Percentiles rank a stretch among this genome's conserved stretches.
These are phyloP conservation scores for Crocallis elinguaria DNA, from an alignment of 2,888 invertebrate genomes.

Conservation along the genomic window DNA sequence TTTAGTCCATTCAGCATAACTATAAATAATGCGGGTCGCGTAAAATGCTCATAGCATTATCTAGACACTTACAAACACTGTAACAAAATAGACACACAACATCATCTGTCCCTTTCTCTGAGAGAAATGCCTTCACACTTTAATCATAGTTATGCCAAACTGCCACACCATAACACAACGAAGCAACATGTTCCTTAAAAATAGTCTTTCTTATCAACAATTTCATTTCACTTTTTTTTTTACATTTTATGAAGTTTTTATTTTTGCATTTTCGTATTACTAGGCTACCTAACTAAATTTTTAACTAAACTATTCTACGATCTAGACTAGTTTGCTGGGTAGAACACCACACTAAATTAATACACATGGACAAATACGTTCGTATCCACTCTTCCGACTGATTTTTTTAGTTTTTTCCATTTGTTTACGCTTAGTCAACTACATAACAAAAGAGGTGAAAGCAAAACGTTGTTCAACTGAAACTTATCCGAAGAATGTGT, in stretches of 20 bases:
- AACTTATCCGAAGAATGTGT: slow-evolving; percentile 78
- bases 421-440: slow-evolving; percentile 83
- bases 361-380: slow-evolving; percentile 83
- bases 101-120: slow-evolving; percentile 76
- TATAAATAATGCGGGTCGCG: slow-evolving; percentile 84
- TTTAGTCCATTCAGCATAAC: slow-evolving; percentile 85
- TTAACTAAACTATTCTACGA: slow-evolving; percentile 85
- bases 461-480: slow-evolving; percentile 80
- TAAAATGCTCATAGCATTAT: slow-evolving; percentile 85
- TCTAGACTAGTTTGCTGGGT: slow-evolving; percentile 85
- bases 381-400: slow-evolving; percentile 76
- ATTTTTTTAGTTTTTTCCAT: slow-evolving; percentile 77
- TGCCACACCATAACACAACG: slow-evolving; percentile 80
- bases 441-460: slow-evolving; percentile 84
- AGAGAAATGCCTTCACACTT: slow-evolving; percentile 78
- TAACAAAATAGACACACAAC: slow-evolving; percentile 85
- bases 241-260: slow-evolving; percentile 84
- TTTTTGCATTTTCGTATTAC: slow-evolving; percentile 85
- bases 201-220: slow-evolving; percentile 87
- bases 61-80: slow-evolving; percentile 85
- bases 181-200: slow-evolving; percentile 86
- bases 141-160: slow-evolving; percentile 84
- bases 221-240: slow-evolving; percentile 84
- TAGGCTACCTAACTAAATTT: slow-evolving; percentile 84
- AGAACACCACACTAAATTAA: slow-evolving; percentile 83